Evolutionary conservation across 2,888 invertebrate species (phyloP).

Genomic region (Emesis russula): DNA sequence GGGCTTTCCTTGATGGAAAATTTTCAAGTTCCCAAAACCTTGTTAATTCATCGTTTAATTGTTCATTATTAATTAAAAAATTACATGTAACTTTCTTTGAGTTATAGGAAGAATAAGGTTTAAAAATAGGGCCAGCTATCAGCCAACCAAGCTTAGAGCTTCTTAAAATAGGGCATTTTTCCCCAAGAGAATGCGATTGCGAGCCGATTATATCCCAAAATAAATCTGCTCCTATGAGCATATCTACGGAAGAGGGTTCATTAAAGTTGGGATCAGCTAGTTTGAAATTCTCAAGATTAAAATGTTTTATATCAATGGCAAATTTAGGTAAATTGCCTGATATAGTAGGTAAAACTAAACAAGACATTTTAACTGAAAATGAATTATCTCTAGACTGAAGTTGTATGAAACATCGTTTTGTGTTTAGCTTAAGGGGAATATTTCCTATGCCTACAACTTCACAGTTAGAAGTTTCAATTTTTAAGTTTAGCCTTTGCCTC

Average conservation of each 20-base stretch:
- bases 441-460: slow-evolving; percentile 7
- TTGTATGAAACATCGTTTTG: slow-evolving; percentile 20
- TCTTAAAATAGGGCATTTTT: slow-evolving; percentile 60
- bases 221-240: slow-evolving; percentile 67
- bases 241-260: slow-evolving; percentile 47
- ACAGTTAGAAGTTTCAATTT: background rate
- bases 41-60: slow-evolving; percentile 31
- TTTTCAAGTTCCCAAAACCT: slow-evolving; percentile 67
- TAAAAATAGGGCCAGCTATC: slow-evolving; percentile 49
- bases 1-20: slow-evolving; percentile 32
- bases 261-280: slow-evolving; percentile 71
- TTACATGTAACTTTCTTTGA: slow-evolving; percentile 4
- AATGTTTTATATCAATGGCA: slow-evolving; percentile 13
- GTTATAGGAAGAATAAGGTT: background rate
- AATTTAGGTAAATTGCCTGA: slow-evolving; percentile 20
- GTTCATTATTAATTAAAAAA: background rate
- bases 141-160: slow-evolving; percentile 76
- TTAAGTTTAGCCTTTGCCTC: no score
- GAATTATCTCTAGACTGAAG: slow-evolving; percentile 33
- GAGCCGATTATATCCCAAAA: slow-evolving; percentile 65
- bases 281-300: slow-evolving; percentile 41
- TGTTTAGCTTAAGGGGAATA: background rate
- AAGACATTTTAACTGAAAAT: slow-evolving; percentile 54
- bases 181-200: slow-evolving; percentile 44
- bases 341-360: background rate